phyloP scores from a whole-genome alignment of 2,888 invertebrate species.

The Euplexia lucipara region DNA sequence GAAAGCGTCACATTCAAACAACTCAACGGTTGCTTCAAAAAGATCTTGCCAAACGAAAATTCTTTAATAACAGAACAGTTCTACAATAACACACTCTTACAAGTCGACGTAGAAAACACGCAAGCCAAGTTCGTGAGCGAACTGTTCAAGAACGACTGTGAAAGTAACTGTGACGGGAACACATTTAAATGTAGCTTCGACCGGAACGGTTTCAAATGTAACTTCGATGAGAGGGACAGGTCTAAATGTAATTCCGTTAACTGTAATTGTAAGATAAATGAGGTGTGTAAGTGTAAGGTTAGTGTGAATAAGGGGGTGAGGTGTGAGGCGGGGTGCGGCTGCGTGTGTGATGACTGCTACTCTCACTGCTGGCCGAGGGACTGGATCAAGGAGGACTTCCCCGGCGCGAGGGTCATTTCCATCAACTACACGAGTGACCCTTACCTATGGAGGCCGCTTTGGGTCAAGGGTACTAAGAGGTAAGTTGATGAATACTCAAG shows the following conservation, averaged over 20 bases:
- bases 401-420: conserved; percentile 94
- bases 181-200: conserved; percentile 43
- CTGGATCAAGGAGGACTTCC: conserved; percentile 95
- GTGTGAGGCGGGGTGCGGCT: conserved; percentile 83
- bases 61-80: conserved; percentile 82
- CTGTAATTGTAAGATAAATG: conserved; percentile 41
- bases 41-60: conserved; percentile 77
- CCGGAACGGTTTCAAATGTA: conserved; percentile 12
- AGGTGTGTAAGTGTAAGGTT: conserved; percentile 19
- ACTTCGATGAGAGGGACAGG: neutral
- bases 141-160: conserved; percentile 74
- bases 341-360: conserved; percentile 87
- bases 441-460: conserved; percentile 94
- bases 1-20: conserved; percentile 64
- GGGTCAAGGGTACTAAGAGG: conserved; percentile 93
- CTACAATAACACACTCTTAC: conserved; percentile 79
- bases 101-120: conserved; percentile 74
- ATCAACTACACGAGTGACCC: conserved; percentile 96
- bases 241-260: conserved; percentile 10
- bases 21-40: conserved; percentile 74
- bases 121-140: conserved; percentile 85
- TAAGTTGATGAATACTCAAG: conserved; percentile 66
- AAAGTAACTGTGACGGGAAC: conserved; percentile 49
- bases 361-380: conserved; percentile 96
- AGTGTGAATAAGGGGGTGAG: neutral